Conservation (phyloP, 2,113 vertebrate species). For the Aleadryas rufinucha region DNA sequence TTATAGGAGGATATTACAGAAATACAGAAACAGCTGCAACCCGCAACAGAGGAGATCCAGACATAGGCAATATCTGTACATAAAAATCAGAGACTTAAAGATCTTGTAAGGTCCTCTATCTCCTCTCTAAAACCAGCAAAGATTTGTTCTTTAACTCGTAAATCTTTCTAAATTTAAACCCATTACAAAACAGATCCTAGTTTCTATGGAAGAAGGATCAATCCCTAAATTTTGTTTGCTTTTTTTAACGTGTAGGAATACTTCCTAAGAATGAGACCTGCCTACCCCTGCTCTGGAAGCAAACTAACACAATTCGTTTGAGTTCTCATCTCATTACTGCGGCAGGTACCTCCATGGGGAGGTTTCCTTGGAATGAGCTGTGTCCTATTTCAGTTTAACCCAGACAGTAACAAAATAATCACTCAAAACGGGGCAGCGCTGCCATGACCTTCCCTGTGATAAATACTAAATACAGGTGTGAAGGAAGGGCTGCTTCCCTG, state of each 20-base stretch:
- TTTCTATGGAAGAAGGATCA: background rate
- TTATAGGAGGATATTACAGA: background rate
- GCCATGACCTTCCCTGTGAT: background rate
- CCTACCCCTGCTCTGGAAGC: background rate
- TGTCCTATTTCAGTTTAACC: conserved; percentile 12
- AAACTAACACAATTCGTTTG: background rate
- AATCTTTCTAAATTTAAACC: background rate
- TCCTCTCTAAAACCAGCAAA: background rate
- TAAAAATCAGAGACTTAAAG: background rate
- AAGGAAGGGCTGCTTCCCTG: background rate
- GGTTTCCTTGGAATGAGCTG: background rate
- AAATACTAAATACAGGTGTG: background rate
- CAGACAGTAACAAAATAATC: conserved; percentile 34
- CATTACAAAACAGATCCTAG: background rate
- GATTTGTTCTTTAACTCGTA: background rate
- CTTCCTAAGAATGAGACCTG: background rate
- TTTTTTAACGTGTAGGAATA: background rate
- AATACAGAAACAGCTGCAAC: background rate
- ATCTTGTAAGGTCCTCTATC: background rate
- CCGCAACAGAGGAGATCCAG: background rate
- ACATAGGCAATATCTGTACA: background rate
- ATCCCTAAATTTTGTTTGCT: background rate
- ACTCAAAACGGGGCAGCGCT: background rate
- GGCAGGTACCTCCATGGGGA: background rate
- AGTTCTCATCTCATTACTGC: background rate